Percentiles rank a stretch among this genome's conserved stretches.
Conservation (phyloP, 1,140 invertebrate species). For the Sipha flava region DNA sequence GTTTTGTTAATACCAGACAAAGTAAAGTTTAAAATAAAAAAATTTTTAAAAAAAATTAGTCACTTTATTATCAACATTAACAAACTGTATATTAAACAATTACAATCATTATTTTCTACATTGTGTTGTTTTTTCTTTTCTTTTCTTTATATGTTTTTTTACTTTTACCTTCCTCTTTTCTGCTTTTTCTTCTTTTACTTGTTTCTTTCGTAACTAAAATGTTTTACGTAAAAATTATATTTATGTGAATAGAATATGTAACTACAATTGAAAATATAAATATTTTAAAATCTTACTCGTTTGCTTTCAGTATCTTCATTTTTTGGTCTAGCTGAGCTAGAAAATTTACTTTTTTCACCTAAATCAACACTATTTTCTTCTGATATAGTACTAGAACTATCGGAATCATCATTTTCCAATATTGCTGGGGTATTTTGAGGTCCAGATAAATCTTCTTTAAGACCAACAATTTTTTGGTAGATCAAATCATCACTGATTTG, state of each 20-base stretch:
- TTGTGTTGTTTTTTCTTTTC: constrained; percentile 58
- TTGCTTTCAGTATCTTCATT: constrained; percentile 81
- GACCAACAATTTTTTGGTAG: constrained; percentile 76
- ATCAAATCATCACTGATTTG: constrained; percentile 52
- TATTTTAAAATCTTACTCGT: constrained; percentile 50
- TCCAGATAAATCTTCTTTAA: constrained; percentile 70
- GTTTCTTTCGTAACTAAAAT: constrained; percentile 65
- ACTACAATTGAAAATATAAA: constrained; percentile 7
- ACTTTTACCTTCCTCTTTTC: constrained; percentile 87
- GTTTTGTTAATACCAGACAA: too few relatives aligned
- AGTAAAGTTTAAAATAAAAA: not conserved
- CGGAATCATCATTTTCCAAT: constrained; percentile 41
- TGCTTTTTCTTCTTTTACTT: constrained; percentile 74
- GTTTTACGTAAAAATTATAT: not conserved
- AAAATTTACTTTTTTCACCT: constrained; percentile 52
- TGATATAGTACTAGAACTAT: constrained; percentile 33
- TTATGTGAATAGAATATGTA: not conserved
- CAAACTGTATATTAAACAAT: not conserved
- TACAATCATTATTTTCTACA: constrained; percentile 11
- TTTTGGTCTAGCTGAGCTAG: constrained; percentile 61
- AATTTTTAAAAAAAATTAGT: too few relatives aligned
- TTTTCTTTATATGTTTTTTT: constrained; percentile 94
- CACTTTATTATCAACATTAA: not conserved
- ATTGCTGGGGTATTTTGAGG: constrained; percentile 49
- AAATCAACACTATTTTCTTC: constrained; percentile 44